These are phyloP conservation scores for Carettochelys insculpta DNA, from an alignment of 2,113 vertebrate genomes.

Conservation along the genomic window DNA sequence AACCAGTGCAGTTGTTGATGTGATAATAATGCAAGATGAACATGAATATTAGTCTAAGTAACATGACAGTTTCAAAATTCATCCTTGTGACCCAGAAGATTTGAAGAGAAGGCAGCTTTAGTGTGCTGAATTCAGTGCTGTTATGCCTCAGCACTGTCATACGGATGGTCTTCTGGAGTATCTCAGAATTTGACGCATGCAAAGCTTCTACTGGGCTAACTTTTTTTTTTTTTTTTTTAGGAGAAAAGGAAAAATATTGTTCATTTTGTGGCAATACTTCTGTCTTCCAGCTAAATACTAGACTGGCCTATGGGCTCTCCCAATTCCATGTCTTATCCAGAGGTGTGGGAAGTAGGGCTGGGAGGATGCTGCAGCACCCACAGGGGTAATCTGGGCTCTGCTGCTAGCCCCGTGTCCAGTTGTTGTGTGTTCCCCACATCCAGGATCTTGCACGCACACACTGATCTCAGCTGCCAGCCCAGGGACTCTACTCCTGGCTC, in stretches of 20 bases:
- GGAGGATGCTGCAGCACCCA: too few relatives aligned
- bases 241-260: background rate
- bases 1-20: constrained; percentile 14
- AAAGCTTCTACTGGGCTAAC: background rate
- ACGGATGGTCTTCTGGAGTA: background rate
- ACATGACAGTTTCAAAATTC: constrained; percentile 13
- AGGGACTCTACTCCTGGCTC: too few relatives aligned
- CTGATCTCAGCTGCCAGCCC: too few relatives aligned
- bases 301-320: background rate
- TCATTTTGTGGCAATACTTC: background rate
- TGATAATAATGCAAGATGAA: background rate
- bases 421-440: too few relatives aligned
- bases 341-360: too few relatives aligned
- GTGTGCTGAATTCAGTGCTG: background rate
- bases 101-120: background rate
- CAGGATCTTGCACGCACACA: too few relatives aligned
- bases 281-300: background rate
- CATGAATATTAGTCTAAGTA: background rate
- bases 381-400: too few relatives aligned
- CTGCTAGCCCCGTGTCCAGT: too few relatives aligned
- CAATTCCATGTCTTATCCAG: background rate
- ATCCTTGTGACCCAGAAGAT: background rate
- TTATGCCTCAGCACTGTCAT: background rate
- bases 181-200: background rate
- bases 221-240: background rate